Base-by-base conservation (phyloP, 2,113 vertebrate genomes). In the Athene noctua region DNA sequence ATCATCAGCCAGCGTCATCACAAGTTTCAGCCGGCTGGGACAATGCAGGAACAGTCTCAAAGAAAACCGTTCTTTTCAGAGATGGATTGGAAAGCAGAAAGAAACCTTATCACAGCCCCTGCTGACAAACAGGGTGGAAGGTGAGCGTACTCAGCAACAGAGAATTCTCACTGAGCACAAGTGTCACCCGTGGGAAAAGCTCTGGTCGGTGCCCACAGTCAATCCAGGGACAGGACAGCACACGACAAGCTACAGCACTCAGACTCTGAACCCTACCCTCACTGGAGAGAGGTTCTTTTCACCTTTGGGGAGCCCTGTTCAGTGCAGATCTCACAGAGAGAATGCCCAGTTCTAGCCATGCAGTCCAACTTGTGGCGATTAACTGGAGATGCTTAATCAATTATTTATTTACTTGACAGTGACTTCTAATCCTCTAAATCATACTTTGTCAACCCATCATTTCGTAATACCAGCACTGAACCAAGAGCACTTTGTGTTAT, bases 401-500 rank as follows among this genome's bases (percentile, higher is more conserved):
- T 97, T 96, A 96, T 96, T 97, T 97, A 97, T 85, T 95, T 96
- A 82, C 84, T 73, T 92, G 94, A 85, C 78, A 95, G 49, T 57
- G 86, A 92, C 90, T 95, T 80, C 54, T 96, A 94, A 92, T 92
- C 92, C 91, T 75, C 77, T 96, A 96, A 95, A 96, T 97, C 87
- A 94, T 88, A 94, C 94, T 97, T 97, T 94, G 95, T 92, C 94
- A 87, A 80, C 88, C 93, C 95, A 95, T 96, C 94, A 94, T 72
- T 92, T 90, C 94, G 81, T 92, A 96, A 92, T 97, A 95, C 88
- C 92, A 54, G 57, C 58, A 47, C 74, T 67, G 78, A 94, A 89
- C 70, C 80, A 68, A 94, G 22, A 94, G 84, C 55, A 58, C 72
- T 86, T 74, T 61, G 59, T 86, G 85, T 58, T 84, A 47, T 85